These are phyloP conservation scores for Egretta garzetta DNA, from an alignment of 2,113 vertebrate species.

Conservation along the genomic window DNA sequence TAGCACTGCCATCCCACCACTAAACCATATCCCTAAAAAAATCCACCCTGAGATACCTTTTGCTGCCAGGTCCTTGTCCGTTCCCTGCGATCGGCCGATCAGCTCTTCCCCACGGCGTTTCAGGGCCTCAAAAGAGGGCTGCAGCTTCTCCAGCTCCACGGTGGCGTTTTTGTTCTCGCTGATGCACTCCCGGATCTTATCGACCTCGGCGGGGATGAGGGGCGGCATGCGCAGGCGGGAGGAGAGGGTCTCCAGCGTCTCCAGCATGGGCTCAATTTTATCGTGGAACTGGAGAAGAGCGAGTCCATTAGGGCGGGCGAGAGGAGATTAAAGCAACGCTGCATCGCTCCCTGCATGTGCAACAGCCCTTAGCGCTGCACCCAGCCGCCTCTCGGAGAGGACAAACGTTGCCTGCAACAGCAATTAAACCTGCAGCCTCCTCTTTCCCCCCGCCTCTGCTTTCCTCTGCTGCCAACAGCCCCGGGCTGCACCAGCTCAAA, in stretches of 20 bases:
- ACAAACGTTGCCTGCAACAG: background rate
- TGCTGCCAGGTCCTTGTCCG: slow-evolving; percentile 90
- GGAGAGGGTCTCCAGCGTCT: slow-evolving; percentile 89
- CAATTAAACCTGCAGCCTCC: background rate
- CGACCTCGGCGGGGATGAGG: slow-evolving; percentile 93
- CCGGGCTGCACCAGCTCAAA: background rate
- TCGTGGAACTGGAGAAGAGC: slow-evolving; percentile 86
- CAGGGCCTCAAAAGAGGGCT: slow-evolving; percentile 93
- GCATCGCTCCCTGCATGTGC: background rate
- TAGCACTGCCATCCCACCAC: too few species aligned
- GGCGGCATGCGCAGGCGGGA: slow-evolving; percentile 90
- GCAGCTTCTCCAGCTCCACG: slow-evolving; percentile 95
- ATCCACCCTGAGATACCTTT: slow-evolving; percentile 76
- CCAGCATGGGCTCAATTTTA: slow-evolving; percentile 98
- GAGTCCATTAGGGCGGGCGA: background rate
- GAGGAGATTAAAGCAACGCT: fast-evolving
- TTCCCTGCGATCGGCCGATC: slow-evolving; percentile 84
- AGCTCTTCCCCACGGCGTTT: slow-evolving; percentile 92
- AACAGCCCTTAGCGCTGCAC: background rate
- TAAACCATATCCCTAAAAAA: too few species aligned
- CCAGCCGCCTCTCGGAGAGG: background rate
- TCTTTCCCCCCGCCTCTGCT: background rate
- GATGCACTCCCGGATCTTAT: slow-evolving; percentile 98
- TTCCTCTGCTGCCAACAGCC: background rate
- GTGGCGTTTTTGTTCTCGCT: slow-evolving; percentile 88